Percentiles rank a stretch among this genome's conserved stretches.
Evolutionary conservation across 2,113 vertebrate species (phyloP).

Genomic region (Passer montanus): DNA sequence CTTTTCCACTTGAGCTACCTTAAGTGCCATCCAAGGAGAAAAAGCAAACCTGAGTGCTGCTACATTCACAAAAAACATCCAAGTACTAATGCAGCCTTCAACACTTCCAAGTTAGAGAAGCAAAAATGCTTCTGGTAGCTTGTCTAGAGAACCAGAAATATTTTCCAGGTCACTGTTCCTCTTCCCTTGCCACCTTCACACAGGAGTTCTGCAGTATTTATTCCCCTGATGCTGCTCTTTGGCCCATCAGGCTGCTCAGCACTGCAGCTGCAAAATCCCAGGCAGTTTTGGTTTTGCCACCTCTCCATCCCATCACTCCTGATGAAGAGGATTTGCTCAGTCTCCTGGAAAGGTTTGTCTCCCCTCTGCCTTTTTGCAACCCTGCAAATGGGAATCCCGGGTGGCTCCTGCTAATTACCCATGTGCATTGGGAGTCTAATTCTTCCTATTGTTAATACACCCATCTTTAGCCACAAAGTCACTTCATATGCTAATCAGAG

Average conservation of each 20-base stretch:
- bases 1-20: background rate
- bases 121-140: background rate
- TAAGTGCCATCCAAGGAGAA: background rate
- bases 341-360: background rate
- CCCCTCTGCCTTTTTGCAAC: constrained; percentile 15
- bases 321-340: background rate
- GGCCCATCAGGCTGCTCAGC: background rate
- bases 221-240: background rate
- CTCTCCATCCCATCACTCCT: background rate
- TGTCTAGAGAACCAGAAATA: background rate
- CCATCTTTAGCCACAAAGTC: constrained; percentile 60
- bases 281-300: background rate
- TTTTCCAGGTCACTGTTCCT: background rate
- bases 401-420: constrained; percentile 63
- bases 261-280: constrained; percentile 25
- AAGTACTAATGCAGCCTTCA: background rate
- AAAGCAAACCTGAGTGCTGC: background rate
- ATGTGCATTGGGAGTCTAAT: constrained; percentile 45
- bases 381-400: constrained; percentile 45
- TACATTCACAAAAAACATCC: background rate
- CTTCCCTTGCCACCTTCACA: background rate
- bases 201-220: background rate
- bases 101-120: background rate
- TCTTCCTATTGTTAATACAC: constrained; percentile 52
- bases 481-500: constrained; percentile 62